phyloP scores from a whole-genome alignment of 2,113 vertebrate species.

The Pteropus alecto region DNA sequence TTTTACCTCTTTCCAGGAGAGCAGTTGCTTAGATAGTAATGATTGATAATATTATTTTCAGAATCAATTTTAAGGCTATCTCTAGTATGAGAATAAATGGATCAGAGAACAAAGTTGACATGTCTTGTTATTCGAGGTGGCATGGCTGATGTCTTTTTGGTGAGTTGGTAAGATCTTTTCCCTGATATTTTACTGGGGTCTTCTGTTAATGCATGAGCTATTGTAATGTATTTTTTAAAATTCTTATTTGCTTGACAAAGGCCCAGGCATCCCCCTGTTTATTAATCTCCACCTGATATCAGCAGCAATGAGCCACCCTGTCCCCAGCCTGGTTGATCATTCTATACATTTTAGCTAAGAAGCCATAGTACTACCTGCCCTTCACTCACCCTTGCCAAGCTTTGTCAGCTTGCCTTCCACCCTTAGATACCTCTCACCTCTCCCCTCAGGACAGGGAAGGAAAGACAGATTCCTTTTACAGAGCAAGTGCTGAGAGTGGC shows the following conservation, averaged over 20 bases:
- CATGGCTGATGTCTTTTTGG: not conserved
- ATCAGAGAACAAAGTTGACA: not conserved
- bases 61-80: not conserved
- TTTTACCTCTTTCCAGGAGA: not conserved
- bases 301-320: rapidly evolving
- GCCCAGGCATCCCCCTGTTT: rapidly evolving
- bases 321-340: rapidly evolving
- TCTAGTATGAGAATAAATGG: not conserved
- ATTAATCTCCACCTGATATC: not conserved
- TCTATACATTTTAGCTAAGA: not conserved
- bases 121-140: not conserved
- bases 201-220: not conserved
- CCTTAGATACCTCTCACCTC: not conserved
- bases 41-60: not conserved
- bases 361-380: rapidly evolving
- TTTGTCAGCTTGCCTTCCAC: not conserved
- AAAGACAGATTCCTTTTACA: not conserved
- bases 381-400: not conserved
- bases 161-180: not conserved
- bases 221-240: not conserved
- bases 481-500: not conserved
- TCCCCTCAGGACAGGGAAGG: not conserved
- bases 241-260: not conserved
- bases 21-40: not conserved
- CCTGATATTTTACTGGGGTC: not conserved